These are phyloP conservation scores for Smutsia gigantea DNA, from an alignment of 2,797 vertebrate species.

Conservation along the genomic window DNA sequence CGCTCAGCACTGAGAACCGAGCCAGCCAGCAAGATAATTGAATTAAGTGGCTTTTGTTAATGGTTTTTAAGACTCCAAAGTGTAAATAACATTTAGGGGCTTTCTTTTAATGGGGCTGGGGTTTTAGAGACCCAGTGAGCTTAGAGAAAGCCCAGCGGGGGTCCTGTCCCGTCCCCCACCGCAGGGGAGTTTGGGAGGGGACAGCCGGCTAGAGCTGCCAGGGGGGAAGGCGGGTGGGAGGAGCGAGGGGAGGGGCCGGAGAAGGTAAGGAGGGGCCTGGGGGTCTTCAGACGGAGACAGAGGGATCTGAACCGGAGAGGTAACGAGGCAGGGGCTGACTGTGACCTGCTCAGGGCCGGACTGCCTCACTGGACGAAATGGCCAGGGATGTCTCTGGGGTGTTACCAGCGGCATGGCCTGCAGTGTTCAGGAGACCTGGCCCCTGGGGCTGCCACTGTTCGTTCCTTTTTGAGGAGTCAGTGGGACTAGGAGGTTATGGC, in stretches of 20 bases:
- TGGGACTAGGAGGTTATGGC: background rate
- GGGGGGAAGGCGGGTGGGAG: background rate
- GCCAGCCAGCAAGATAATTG: slow-evolving; percentile 87
- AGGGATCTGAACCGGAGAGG: background rate
- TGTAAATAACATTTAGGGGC: slow-evolving; percentile 90
- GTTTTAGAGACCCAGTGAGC: slow-evolving; percentile 83
- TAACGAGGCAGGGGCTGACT: background rate
- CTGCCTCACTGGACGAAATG: background rate
- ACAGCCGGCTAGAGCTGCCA: rapidly evolving
- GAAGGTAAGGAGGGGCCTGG: background rate
- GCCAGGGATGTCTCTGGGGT: background rate
- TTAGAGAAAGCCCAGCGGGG: slow-evolving; percentile 39
- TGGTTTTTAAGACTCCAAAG: slow-evolving; percentile 89
- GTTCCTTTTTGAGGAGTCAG: background rate
- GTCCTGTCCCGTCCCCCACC: background rate
- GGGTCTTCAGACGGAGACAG: background rate
- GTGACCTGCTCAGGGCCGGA: background rate
- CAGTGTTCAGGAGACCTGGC: background rate
- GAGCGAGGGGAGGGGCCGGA: background rate
- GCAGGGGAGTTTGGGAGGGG: background rate
- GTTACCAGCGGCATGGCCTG: background rate
- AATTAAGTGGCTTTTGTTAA: slow-evolving; percentile 92
- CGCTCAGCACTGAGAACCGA: slow-evolving; percentile 72
- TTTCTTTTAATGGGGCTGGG: slow-evolving; percentile 84
- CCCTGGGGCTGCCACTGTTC: background rate